phyloP scores from a whole-genome alignment of 2,888 invertebrate species.

The Latheticus oryzae region DNA sequence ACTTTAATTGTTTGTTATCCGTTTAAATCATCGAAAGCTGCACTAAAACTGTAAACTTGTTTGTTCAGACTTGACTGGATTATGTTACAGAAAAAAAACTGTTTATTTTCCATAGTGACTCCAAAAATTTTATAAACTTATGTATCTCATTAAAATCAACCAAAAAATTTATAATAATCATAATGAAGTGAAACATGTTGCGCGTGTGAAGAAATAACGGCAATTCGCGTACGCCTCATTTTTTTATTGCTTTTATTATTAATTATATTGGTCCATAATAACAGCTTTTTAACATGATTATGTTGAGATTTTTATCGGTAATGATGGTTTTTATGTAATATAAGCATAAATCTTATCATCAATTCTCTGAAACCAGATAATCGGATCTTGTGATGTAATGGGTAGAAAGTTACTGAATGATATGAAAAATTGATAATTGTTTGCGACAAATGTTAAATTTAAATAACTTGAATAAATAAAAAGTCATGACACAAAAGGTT shows the following conservation, averaged over 20 bases:
- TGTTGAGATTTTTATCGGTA: slow-evolving; percentile 50
- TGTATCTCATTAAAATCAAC: slow-evolving; percentile 1
- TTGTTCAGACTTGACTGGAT: not conserved
- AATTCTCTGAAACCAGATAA: slow-evolving; percentile 39
- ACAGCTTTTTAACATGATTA: slow-evolving; percentile 49
- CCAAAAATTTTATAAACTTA: slow-evolving; percentile 20
- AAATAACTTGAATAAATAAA: too few relatives aligned
- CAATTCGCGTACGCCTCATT: slow-evolving; percentile 32
- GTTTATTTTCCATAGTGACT: slow-evolving; percentile 5
- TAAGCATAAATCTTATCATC: slow-evolving; percentile 44
- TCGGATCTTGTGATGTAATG: slow-evolving; percentile 2
- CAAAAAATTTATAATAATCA: slow-evolving; percentile 32
- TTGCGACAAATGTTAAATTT: too few relatives aligned
- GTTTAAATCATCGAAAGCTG: slow-evolving; percentile 21
- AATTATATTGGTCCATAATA: slow-evolving; percentile 48
- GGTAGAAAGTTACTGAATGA: slow-evolving; percentile 13
- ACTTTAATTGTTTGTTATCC: slow-evolving; percentile 29
- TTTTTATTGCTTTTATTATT: slow-evolving; percentile 47
- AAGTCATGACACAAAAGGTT: not conserved
- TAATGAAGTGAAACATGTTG: slow-evolving; percentile 3
- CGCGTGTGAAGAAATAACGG: slow-evolving; percentile 37
- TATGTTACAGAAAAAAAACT: slow-evolving; percentile 3
- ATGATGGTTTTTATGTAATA: slow-evolving; percentile 52
- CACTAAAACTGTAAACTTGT: not conserved
- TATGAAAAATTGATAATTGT: too few relatives aligned